phyloP scores from a whole-genome alignment of 1,140 invertebrate genomes.

The Nasonia vitripennis region DNA sequence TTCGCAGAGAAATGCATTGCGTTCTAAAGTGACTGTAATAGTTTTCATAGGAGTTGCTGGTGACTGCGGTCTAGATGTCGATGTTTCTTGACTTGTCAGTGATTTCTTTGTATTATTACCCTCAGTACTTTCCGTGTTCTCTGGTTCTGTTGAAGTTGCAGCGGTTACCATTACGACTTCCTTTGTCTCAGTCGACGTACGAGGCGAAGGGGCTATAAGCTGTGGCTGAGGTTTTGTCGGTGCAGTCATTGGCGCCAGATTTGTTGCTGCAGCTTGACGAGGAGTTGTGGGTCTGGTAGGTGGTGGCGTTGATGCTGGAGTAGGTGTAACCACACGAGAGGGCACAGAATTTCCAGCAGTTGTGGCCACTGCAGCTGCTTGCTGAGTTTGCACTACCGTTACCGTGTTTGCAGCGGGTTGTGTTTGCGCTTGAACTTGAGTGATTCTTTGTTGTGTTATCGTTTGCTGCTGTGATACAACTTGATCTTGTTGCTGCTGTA shows the following conservation, averaged over 20 bases:
- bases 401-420: slow-evolving; percentile 53
- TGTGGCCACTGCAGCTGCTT: slow-evolving; percentile 25
- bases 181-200: slow-evolving; percentile 54
- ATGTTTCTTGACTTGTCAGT: neutral
- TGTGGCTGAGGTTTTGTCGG: slow-evolving; percentile 47
- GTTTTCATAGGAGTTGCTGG: slow-evolving; percentile 59
- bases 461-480: neutral
- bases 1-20: slow-evolving; percentile 87
- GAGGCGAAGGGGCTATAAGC: slow-evolving; percentile 52
- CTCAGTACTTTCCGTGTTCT: slow-evolving; percentile 39
- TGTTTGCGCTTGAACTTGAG: slow-evolving; percentile 5
- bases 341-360: slow-evolving; percentile 66
- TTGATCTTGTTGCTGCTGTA: slow-evolving; percentile 52
- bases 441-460: neutral
- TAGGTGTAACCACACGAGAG: slow-evolving; percentile 69
- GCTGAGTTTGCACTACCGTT: slow-evolving; percentile 63
- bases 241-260: neutral
- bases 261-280: slow-evolving; percentile 58
- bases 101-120: slow-evolving; percentile 61
- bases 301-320: slow-evolving; percentile 70
- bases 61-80: neutral
- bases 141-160: slow-evolving; percentile 63
- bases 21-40: slow-evolving; percentile 72
- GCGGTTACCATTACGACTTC: slow-evolving; percentile 65
- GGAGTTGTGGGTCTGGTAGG: slow-evolving; percentile 72